Base-by-base conservation (phyloP, 2,113 vertebrate genomes). In the Austrofundulus limnaeus region DNA sequence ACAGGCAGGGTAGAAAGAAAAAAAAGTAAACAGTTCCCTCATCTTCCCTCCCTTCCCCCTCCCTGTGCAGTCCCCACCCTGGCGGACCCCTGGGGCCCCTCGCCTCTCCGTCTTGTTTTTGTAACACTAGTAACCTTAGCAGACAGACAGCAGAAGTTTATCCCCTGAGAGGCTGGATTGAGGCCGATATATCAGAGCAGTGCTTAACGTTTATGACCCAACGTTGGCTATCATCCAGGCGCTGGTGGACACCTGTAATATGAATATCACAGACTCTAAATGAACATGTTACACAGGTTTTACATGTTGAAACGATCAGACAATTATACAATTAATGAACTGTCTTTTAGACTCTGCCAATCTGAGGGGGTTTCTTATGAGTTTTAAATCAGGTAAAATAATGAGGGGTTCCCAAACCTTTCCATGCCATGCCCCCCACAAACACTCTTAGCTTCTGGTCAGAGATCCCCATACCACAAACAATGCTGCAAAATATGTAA, bases 21-120 rank as follows among this genome's bases (percentile, higher is more conserved):
- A 37, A 37, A 51, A 87, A 82, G 83, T 86, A 90, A 89, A 90
- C 85, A 85, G 78, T 77, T 77, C 67, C 62, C 77, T 79, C 75
- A 15, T 80, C 66, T 51, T 73, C 66, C 13, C 55, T 14, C 37
- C 70, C 62, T 52, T 55, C 66, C 53, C 61, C 54, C 28, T 34
- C 70, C 47, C 55, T 66, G 34, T 31, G 55, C 72, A 56, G 19
- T 67, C 63, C 73, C 58, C 77, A 48, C 73, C 68, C 72, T 65
- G 62, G 61, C 39, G 43, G 68, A 70, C 76, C 79, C 75, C 73
- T 28, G 61, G 77, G 84, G 89, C 84, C 89, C 88, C 84, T 84
- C 47, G 68, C 74, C 79, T 84, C 51, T 11, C 80, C 49, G 70
- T 75, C 73, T 80, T 92, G 90, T 90, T 92, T 89, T 88, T 83